These are phyloP conservation scores for Microtus oregoni DNA, from an alignment of 2,113 vertebrate genomes.

Conservation along the genomic window DNA sequence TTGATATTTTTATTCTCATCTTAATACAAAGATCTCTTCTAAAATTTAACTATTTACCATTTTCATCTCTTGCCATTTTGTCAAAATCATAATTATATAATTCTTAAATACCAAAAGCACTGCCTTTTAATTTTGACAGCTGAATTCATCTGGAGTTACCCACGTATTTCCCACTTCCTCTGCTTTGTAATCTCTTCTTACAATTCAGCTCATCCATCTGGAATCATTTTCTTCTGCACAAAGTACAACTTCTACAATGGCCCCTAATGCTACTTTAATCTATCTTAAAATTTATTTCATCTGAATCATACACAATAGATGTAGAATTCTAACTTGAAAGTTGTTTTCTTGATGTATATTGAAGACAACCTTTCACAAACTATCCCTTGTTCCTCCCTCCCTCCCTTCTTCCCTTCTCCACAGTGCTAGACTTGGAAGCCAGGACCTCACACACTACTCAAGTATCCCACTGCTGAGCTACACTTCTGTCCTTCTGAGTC, in stretches of 20 bases:
- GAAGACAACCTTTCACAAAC: not conserved
- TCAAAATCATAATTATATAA: constrained; percentile 44
- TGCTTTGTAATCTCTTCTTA: constrained; percentile 24
- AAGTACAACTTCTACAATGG: not conserved
- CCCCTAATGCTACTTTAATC: constrained; percentile 27
- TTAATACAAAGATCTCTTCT: not conserved
- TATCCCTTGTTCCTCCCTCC: not conserved
- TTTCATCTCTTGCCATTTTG: not conserved
- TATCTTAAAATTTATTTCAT: not conserved
- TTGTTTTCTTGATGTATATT: not conserved
- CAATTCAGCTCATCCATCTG: constrained; percentile 25
- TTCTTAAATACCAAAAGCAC: constrained; percentile 19
- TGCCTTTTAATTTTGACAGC: constrained; percentile 49
- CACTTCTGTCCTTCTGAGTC: not conserved
- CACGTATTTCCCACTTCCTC: constrained; percentile 47
- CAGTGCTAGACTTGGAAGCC: not conserved
- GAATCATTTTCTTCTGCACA: constrained; percentile 11
- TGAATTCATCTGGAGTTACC: constrained; percentile 24
- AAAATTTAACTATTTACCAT: not conserved
- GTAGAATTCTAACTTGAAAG: not conserved
- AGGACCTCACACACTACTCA: too few species aligned
- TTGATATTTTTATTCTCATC: constrained; percentile 18
- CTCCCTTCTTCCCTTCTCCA: not conserved
- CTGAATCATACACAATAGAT: not conserved
- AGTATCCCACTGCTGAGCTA: too few species aligned